phyloP scores from a whole-genome alignment of 2,888 invertebrate species.

The Agrochola lota region DNA sequence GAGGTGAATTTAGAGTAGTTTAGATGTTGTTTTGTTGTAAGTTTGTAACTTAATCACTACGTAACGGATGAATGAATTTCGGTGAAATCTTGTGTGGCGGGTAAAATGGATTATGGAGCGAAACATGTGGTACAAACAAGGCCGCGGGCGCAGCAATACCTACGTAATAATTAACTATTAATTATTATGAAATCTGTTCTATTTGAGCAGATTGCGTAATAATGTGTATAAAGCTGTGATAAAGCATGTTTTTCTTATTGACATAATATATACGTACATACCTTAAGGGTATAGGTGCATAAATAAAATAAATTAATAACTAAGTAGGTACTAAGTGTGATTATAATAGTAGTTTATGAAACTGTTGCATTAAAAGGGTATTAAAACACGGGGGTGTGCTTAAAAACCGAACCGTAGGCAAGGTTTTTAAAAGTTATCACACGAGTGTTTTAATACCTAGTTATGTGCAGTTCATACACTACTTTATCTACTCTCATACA shows the following conservation, averaged over 20 bases:
- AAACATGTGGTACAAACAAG: neutral
- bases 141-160: neutral
- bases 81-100: neutral
- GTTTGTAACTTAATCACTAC: neutral
- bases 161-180: neutral
- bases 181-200: neutral
- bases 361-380: no score
- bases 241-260: neutral
- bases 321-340: neutral
- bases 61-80: neutral
- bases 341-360: no score
- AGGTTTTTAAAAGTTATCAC: no score
- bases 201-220: no score
- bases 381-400: no score
- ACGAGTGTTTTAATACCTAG: no score
- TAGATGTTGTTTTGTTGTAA: neutral
- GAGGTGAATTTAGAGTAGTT: neutral
- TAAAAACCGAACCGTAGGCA: no score
- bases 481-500: no score
- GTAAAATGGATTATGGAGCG: neutral
- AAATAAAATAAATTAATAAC: neutral
- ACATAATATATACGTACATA: neutral
- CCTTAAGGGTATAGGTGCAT: neutral
- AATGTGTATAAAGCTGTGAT: no score
- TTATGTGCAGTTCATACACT: no score